Base-by-base conservation (phyloP, 2,797 vertebrate genomes). In the Buceros bicornis region DNA sequence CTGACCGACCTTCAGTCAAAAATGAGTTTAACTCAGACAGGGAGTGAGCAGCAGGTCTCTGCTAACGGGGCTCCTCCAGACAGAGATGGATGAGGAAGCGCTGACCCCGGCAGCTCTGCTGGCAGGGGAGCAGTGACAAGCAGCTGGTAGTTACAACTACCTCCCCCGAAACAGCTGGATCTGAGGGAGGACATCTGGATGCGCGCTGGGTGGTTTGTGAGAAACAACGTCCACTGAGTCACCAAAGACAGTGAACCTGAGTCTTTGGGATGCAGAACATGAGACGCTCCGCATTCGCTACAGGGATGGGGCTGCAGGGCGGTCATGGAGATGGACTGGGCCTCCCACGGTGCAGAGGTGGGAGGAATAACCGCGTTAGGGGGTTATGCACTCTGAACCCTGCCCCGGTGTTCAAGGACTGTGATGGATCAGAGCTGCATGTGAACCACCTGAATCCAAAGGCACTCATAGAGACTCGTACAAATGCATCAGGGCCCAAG, bases 161-260 rank as follows among this genome's bases (percentile, higher is more conserved):
- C 94, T 94, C 90, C 94, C 80, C 90, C 6, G 1, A 89, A 94
- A 94, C 96, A 97, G 93, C 96, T 97, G 96, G 96, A 94, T 91
- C 57, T 61, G 90, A 95, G 90, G 91, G 94, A 97, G 93, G 50
- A 96, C 96, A 97, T 95, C 96, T 97, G 96, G 93, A 62, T 0
- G 28, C 96, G 51, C 73, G 42, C 83, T 92, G 95, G 95, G 95
- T 96, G 95, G 96, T 84, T 96, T 43, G 77, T 13, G 6, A 93
- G 84, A 82, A 96, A 58, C 74, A 19, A 26, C 1, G 8, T 50
- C 64, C 81, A 7, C 25, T 10, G 89, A 82, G 89, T 67, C 89
- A 71, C 71, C 4, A 2, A 53, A 26, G 51, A 71, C 56, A 58
- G 67, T 2, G 10, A 65, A 66, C 37, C 50, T 65, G 78, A 80